These are phyloP conservation scores for Plectropomus leopardus DNA, from an alignment of 2,113 vertebrate species.

Conservation along the genomic window DNA sequence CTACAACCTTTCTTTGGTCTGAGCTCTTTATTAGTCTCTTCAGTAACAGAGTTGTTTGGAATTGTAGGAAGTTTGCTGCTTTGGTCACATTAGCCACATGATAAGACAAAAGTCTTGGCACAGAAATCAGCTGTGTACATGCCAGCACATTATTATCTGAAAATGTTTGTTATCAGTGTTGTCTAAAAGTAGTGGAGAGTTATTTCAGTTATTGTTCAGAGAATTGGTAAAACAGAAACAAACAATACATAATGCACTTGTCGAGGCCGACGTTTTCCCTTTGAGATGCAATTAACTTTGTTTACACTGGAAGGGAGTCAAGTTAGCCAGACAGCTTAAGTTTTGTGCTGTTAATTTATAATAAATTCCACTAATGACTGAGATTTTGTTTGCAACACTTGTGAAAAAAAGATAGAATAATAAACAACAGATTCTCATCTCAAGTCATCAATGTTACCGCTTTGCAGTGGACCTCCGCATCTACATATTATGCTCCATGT, in stretches of 20 bases:
- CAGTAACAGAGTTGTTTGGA: neutral
- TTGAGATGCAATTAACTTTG: conserved; percentile 37
- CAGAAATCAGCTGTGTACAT: neutral
- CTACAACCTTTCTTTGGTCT: conserved; percentile 7
- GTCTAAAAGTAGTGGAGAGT: neutral
- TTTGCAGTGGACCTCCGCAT: too few relatives aligned
- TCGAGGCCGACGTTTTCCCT: neutral
- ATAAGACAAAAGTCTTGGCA: neutral
- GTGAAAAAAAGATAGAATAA: neutral
- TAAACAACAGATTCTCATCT: too few relatives aligned
- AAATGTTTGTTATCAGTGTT: neutral
- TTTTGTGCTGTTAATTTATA: conserved; percentile 1
- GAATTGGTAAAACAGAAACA: neutral
- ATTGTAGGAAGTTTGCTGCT: neutral
- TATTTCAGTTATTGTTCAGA: conserved; percentile 8
- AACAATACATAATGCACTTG: neutral
- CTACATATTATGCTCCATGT: too few relatives aligned
- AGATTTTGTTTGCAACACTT: neutral
- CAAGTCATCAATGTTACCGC: too few relatives aligned
- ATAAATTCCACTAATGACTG: conserved; percentile 2
- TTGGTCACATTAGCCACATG: neutral
- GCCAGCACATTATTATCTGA: neutral
- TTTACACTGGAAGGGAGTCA: conserved; percentile 30
- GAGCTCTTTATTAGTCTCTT: neutral
- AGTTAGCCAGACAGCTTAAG: conserved; percentile 9